Evolutionary conservation across 2,888 invertebrate species (phyloP), one percentile per base, ranked within the genome.

Genomic region (Pachymerium ferrugineum): DNA sequence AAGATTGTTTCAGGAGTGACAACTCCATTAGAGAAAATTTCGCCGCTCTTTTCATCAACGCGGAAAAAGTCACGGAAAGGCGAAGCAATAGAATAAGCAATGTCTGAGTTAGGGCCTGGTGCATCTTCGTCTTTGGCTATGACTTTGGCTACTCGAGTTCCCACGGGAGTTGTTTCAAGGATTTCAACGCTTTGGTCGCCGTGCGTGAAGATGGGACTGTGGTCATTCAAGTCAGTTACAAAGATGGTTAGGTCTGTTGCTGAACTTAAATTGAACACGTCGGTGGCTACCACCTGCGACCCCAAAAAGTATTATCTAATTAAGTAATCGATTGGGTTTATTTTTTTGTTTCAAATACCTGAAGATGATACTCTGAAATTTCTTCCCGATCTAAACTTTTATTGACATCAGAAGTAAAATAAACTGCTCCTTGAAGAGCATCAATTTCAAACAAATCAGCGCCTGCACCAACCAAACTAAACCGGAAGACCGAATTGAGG

Each of bases 171-270:
- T 14, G 80, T 79, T 74, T 80, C 79, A 28, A 14, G 87, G 80
- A 79, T 74, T 69, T 79, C 76, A 1, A 80, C 77, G 25, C 76
- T 76, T 25, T 78, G 73, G 8, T 79, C 79, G 6, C 79, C 79
- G 73, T 79, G 79, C 38, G 78, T 77, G 76, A 79, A 79, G 4
- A 76, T 76, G 0, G 80, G 80, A 1, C 77, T 74, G 81, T 93
- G 93, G 80, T 94, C 94, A 79, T 94, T 94, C 79, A 89, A 89
- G 80, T 94, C 94, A 3, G 88, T 86, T 28, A 94, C 83, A 0
- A 84, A 85, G 67, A 94, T 88, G 0, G 86, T 88, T 8, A 94
- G 81, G 78, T 88, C 88, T 0, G 90, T 89, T 81, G 90, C 89
- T 0, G 90, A 89, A 70, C 87, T 88, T 12, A 93, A 81, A 62